Evolutionary conservation across 1,140 invertebrate species (phyloP), one percentile per base, ranked within the genome.

Genomic region (Pseudomyrmex cubaensis): DNA sequence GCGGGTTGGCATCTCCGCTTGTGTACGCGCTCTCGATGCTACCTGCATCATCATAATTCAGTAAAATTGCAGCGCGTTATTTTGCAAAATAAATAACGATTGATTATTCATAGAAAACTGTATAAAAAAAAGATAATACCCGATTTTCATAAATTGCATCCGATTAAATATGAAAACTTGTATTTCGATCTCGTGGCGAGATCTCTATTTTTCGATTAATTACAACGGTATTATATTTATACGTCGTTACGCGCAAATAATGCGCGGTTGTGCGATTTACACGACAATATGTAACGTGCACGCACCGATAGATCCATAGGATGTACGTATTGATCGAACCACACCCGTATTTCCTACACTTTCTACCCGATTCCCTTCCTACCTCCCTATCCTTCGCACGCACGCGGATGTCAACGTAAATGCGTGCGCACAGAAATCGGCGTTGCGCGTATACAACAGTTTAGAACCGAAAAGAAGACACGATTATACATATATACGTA

Each of bases 301-400:
- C 84, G 87, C 87, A 90, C 89, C 90, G 91, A 92, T 93, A 90
- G 92, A 93, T 92, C 90, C 90, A 90, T 90, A 88, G 90, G 91
- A 91, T 93, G 92, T 91, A 85, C 83, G 92, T 93, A 93, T 93
- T 93, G 93, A 93, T 93, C 92, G 93, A 92, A 93, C 93, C 93
- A 93, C 93, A 93, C 92, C 92, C 92, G 89, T 91, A 86, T 86
- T 92, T 89, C 90, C 89, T 88, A 64, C 90, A 88, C 88, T 89
- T 90, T 80, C 76, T 72, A 61, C 15, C 15, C 89, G 74, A 77
- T 83, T 70, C 87, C 85, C 80, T 84, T 72, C 52, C 73, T 44
- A 15, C 72, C 69, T 72, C 76, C 56, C 70, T 25, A 50, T 52
- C 50, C 61, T 46, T 59, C 52, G n/a, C 54, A 50, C 50, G 59